phyloP scores from a whole-genome alignment of 2,888 invertebrate species.

The Leucoma salicis region DNA sequence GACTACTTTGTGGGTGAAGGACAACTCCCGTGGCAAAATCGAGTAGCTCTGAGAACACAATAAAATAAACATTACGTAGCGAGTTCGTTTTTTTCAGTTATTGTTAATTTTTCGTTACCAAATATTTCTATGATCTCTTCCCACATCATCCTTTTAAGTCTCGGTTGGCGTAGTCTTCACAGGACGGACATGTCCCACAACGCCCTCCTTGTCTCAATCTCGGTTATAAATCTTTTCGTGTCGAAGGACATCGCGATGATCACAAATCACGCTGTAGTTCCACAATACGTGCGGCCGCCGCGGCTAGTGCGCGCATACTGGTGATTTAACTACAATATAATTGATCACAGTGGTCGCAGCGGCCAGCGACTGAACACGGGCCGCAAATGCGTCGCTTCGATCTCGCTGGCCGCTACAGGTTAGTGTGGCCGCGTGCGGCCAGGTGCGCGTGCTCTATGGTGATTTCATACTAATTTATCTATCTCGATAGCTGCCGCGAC shows the following conservation, averaged over 20 bases:
- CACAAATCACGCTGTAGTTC: too few species aligned
- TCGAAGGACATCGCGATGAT: conserved; percentile 14
- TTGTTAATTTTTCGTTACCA: conserved; percentile 8
- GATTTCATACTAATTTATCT: too few species aligned
- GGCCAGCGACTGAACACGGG: neutral
- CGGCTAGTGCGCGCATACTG: neutral
- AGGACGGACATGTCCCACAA: neutral
- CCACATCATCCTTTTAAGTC: conserved; percentile 16
- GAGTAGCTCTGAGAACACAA: neutral
- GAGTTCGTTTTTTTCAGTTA: conserved; percentile 1
- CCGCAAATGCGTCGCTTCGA: neutral
- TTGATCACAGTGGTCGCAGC: too few species aligned
- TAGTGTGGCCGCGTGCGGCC: neutral
- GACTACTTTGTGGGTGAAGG: conserved; percentile 1
- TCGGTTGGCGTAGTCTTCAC: conserved; percentile 4
- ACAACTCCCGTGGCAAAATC: neutral
- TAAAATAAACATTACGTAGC: neutral
- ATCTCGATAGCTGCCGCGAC: too few species aligned
- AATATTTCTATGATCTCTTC: conserved; percentile 16
- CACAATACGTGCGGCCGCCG: neutral
- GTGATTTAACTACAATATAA: too few species aligned
- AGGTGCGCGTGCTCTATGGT: too few species aligned
- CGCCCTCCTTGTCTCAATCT: neutral
- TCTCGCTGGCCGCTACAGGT: neutral
- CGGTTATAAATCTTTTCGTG: conserved; percentile 10